A percentile compares a stretch with the other conserved stretches of the same genome.
phyloP scores from a whole-genome alignment of 2,888 invertebrate genomes.

The Drosophila nigricruria region DNA sequence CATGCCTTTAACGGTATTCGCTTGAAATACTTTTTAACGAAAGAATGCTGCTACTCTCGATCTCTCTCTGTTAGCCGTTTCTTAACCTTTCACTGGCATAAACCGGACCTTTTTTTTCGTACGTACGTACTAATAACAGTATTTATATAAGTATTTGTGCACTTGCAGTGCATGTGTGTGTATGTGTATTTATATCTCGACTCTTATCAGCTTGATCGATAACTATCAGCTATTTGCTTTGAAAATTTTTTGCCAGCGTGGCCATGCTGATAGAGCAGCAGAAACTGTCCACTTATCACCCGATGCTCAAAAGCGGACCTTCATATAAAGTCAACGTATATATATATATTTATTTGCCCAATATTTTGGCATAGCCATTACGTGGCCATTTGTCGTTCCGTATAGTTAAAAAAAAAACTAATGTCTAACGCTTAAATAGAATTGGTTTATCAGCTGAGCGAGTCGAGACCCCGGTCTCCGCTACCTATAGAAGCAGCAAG shows the following conservation, averaged over 20 bases:
- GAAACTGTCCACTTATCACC: constrained; percentile 37
- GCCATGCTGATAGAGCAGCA: constrained; percentile 16
- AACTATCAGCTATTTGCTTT: constrained; percentile 47
- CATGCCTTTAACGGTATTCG: constrained; percentile 57
- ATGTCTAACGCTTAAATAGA: constrained; percentile 20
- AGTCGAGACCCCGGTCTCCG: constrained; percentile 17
- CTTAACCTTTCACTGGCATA: constrained; percentile 51
- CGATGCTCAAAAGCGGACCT: constrained; percentile 12
- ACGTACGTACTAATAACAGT: constrained; percentile 16
- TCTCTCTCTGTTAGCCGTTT: constrained; percentile 44
- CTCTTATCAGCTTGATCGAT: constrained; percentile 53
- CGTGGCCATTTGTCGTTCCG: constrained; percentile 47
- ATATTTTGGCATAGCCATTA: constrained; percentile 49
- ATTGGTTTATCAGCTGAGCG: constrained; percentile 50
- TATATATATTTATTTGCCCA: background rate
- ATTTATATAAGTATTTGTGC: constrained; percentile 21
- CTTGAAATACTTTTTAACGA: constrained; percentile 39
- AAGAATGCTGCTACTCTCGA: constrained; percentile 62
- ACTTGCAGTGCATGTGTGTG: constrained; percentile 2
- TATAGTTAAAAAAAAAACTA: constrained; percentile 35
- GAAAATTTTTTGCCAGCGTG: constrained; percentile 40
- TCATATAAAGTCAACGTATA: background rate
- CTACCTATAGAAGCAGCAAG: constrained; percentile 10
- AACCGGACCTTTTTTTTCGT: constrained; percentile 27
- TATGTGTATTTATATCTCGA: constrained; percentile 13